Evolutionary conservation across 2,888 invertebrate genomes (phyloP).

Genomic region (Gymnosoma rotundatum): DNA sequence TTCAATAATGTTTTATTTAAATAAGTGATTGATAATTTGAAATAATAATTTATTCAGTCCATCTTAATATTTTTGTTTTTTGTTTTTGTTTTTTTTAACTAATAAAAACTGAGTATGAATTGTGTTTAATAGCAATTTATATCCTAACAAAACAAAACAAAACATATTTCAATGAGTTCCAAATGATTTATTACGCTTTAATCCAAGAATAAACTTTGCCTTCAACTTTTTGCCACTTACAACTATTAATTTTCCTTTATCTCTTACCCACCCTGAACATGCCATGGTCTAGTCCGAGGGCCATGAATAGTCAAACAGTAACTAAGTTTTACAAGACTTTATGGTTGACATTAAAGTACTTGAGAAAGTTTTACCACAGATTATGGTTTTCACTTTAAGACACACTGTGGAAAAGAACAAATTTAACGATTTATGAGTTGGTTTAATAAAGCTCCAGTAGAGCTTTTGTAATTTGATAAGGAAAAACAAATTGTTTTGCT

Average conservation of each 20-base stretch:
- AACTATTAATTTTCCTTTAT: too few relatives aligned
- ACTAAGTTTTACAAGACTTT: neutral
- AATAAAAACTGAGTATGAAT: neutral
- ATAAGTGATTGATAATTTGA: too few relatives aligned
- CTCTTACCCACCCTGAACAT: neutral
- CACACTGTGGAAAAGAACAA: neutral
- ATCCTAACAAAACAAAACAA: neutral
- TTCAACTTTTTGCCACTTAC: too few relatives aligned
- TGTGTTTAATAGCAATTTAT: neutral
- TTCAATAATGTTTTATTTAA: too few relatives aligned
- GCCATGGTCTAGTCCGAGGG: neutral
- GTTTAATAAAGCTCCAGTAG: neutral
- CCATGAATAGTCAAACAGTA: neutral
- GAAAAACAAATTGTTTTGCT: too few relatives aligned
- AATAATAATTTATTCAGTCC: too few relatives aligned
- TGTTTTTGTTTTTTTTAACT: neutral
- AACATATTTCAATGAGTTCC: neutral
- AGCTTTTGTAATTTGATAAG: neutral
- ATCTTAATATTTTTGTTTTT: too few relatives aligned
- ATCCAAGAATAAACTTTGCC: neutral
- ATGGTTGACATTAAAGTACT: conserved; percentile 27
- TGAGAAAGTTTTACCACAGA: conserved; percentile 20
- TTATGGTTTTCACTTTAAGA: neutral
- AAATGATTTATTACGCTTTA: conserved; percentile 21
- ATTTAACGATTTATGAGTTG: conserved; percentile 32